A percentile compares a stretch with the other conserved stretches of the same genome.
Conservation (phyloP, 2,113 vertebrate species). For the Maccullochella peelii region DNA sequence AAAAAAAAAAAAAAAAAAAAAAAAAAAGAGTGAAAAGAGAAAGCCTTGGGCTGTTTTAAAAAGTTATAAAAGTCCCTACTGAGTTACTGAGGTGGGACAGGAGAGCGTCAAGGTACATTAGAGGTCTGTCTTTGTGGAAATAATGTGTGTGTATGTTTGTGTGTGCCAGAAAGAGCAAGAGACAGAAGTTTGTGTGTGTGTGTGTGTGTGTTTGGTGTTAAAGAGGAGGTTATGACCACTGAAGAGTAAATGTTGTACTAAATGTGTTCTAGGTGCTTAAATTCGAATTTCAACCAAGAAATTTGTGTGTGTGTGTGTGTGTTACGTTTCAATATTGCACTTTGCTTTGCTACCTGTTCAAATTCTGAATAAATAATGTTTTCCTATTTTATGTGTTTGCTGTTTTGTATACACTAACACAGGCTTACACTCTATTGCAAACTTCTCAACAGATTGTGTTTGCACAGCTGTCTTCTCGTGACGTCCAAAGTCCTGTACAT, state of each 20-base stretch:
- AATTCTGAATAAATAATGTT: too few relatives aligned
- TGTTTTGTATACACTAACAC: too few relatives aligned
- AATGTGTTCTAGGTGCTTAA: conserved; percentile 4
- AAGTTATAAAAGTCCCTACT: conserved; percentile 60
- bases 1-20: conserved; percentile 28
- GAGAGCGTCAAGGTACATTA: conserved; percentile 68
- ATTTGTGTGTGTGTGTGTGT: not conserved
- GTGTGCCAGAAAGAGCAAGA: conserved; percentile 9
- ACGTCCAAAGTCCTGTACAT: not conserved
- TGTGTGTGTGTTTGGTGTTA: conserved; percentile 3
- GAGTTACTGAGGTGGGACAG: conserved; percentile 67
- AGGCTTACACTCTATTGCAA: not conserved
- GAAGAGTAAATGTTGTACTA: conserved; percentile 37
- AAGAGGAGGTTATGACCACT: conserved; percentile 17
- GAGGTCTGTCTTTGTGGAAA: conserved; percentile 59
- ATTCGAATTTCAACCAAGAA: conserved; percentile 16
- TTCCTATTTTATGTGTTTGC: too few relatives aligned
- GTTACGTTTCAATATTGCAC: too few relatives aligned
- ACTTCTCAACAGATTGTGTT: not conserved
- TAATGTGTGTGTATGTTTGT: conserved; percentile 37
- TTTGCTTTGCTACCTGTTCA: too few relatives aligned
- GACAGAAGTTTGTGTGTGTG: conserved; percentile 6
- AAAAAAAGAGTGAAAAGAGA: conserved; percentile 46
- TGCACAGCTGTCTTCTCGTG: conserved; percentile 5
- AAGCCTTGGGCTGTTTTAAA: conserved; percentile 65